Base-by-base conservation (phyloP, 2,113 vertebrate species). In the Machaerirhynchus nigripectus region DNA sequence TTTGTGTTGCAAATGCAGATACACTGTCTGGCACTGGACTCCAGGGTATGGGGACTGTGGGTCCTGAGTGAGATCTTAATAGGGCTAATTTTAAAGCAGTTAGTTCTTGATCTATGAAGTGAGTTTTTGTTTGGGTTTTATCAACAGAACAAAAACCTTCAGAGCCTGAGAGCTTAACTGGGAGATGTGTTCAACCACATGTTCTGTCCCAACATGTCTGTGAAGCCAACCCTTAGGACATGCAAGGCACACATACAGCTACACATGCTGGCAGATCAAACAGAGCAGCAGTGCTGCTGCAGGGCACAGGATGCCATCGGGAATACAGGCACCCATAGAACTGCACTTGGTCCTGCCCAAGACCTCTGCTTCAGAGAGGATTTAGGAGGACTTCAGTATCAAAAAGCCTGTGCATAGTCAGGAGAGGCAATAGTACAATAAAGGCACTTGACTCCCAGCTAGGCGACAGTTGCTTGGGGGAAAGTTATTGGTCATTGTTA, bases 241-340 rank as follows among this genome's bases (percentile, higher is more conserved):
- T 0, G 19, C 28, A 35, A 23, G 56, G 44, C 21, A 42, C 30
- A 5, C 0, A 1, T 0, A 6, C 4, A 5, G 18, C 19, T 60
- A 4, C 11, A 12, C 4, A 1, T 3, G 10, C 2, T 24, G 10
- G 13, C 39, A 37, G 22, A 40, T 31, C 35, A 56, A 12, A 42
- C 15, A 55, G 30, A 13, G 35, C 50, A 71, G 13, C n/a, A 44
- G 8, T 11, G n/a, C 8, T 87, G 52, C 46, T 63, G 12, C 50
- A 52, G 30, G 4, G 47, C 13, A 15, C 12, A 47, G 69, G 52
- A 2, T 56, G 22, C 9, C 12, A 1, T 4, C 10, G n/a, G 27
- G 37, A 68, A n/a, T 37, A 22, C 4, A 46, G n/a, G 8, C 9
- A 40, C 10, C 28, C 15, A 3, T 3, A 10, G 28, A 6, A 10